Percentiles rank a stretch among this genome's conserved stretches.
These are phyloP conservation scores for Wiebesia pumilae DNA, from an alignment of 1,140 invertebrate species.

Conservation along the genomic window DNA sequence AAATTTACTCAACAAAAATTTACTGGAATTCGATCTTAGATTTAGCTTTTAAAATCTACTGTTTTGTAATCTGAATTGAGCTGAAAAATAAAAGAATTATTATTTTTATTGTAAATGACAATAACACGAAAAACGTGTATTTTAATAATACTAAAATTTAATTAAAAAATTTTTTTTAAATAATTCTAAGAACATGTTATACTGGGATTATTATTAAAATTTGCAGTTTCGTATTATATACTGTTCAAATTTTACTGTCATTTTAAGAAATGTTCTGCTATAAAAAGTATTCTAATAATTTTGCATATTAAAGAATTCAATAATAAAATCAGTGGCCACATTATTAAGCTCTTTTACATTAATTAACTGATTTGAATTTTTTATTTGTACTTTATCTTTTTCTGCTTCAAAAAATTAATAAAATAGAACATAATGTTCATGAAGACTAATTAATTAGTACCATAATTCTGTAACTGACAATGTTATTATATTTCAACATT, in stretches of 20 bases:
- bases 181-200: neutral
- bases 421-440: neutral
- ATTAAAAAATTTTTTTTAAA: neutral
- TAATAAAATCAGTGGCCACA: neutral
- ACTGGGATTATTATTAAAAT: neutral
- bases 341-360: neutral
- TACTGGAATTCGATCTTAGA: neutral
- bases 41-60: neutral
- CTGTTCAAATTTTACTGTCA: neutral
- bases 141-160: neutral
- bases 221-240: neutral
- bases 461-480: neutral
- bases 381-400: neutral
- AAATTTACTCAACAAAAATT: neutral
- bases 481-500: neutral
- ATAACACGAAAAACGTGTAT: neutral
- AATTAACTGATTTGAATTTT: neutral
- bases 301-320: neutral
- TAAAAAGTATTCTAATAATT: conserved; percentile 7
- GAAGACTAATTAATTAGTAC: neutral
- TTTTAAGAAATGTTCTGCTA: neutral
- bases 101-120: neutral
- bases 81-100: neutral
- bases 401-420: conserved; percentile 10
- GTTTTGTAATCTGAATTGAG: neutral